phyloP scores from a whole-genome alignment of 2,113 vertebrate genomes.

The Chascanopsetta lugubris region DNA sequence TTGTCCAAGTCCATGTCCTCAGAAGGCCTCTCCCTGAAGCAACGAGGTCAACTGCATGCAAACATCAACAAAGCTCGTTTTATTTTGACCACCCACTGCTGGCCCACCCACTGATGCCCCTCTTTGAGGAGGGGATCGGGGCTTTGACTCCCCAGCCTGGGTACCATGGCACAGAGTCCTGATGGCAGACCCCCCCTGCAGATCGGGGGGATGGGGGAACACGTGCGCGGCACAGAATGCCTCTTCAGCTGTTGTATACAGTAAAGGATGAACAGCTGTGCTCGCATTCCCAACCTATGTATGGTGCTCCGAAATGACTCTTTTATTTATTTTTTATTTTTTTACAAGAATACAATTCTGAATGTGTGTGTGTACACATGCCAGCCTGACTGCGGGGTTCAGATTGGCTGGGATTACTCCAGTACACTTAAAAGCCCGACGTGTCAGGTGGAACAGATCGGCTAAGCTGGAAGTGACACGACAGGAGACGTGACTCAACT shows the following conservation, averaged over 20 bases:
- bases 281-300: slow-evolving; percentile 2
- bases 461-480: slow-evolving; percentile 64
- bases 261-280: not conserved
- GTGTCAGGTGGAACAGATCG: slow-evolving; percentile 49
- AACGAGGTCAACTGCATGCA: slow-evolving; percentile 47
- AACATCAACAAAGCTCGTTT: slow-evolving; percentile 62
- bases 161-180: slow-evolving; percentile 13
- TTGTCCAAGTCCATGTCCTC: slow-evolving; percentile 38
- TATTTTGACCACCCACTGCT: slow-evolving; percentile 34
- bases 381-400: slow-evolving; percentile 33
- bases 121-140: slow-evolving; percentile 39
- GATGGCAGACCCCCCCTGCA: slow-evolving; percentile 11
- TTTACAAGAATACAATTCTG: not conserved
- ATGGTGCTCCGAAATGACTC: slow-evolving; percentile 6
- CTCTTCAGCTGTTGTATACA: slow-evolving; percentile 3
- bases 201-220: slow-evolving; percentile 8
- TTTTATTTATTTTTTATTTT: no score
- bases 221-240: not conserved
- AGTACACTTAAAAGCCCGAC: slow-evolving; percentile 35
- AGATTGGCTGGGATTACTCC: slow-evolving; percentile 51
- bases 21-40: slow-evolving; percentile 50
- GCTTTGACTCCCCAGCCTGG: slow-evolving; percentile 27
- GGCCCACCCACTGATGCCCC: slow-evolving; percentile 24
- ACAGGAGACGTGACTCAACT: slow-evolving; percentile 62
- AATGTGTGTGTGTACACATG: slow-evolving; percentile 17